Percentiles rank a stretch among this genome's conserved stretches.
Evolutionary conservation across 2,888 invertebrate genomes (phyloP).

Genomic region (Harpalus rufipes): DNA sequence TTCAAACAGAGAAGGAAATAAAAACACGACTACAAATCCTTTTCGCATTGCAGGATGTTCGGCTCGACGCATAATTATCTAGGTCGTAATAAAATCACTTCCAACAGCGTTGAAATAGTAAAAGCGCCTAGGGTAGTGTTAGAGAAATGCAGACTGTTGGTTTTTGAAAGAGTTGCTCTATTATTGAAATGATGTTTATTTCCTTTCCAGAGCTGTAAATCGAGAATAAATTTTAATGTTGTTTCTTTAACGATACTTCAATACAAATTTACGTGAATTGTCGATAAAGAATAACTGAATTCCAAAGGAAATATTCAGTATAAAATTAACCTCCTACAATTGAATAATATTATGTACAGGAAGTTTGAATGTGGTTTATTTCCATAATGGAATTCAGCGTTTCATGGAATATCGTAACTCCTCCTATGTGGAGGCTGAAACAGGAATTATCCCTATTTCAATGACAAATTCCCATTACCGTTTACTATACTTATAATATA

Average conservation of each 20-base stretch:
- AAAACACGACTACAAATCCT: slow-evolving; percentile 42
- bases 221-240: slow-evolving; percentile 10
- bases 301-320: not conserved
- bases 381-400: too few species aligned
- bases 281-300: not conserved
- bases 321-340: not conserved
- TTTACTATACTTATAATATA: too few species aligned
- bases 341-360: too few species aligned
- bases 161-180: not conserved
- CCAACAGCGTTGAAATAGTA: slow-evolving; percentile 11
- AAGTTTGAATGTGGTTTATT: too few species aligned
- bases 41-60: slow-evolving; percentile 26
- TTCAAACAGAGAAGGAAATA: slow-evolving; percentile 17
- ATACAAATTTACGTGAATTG: not conserved
- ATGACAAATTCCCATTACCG: too few species aligned
- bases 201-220: not conserved
- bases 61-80: slow-evolving; percentile 32
- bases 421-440: too few species aligned
- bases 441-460: too few species aligned
- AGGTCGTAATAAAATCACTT: slow-evolving; percentile 34
- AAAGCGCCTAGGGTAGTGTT: not conserved
- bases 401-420: too few species aligned
- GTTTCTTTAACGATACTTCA: slow-evolving; percentile 1
- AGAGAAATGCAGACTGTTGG: not conserved
- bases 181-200: slow-evolving; percentile 36